These are phyloP conservation scores for Sylvia borin DNA, from an alignment of 2,797 vertebrate genomes.

Conservation along the genomic window DNA sequence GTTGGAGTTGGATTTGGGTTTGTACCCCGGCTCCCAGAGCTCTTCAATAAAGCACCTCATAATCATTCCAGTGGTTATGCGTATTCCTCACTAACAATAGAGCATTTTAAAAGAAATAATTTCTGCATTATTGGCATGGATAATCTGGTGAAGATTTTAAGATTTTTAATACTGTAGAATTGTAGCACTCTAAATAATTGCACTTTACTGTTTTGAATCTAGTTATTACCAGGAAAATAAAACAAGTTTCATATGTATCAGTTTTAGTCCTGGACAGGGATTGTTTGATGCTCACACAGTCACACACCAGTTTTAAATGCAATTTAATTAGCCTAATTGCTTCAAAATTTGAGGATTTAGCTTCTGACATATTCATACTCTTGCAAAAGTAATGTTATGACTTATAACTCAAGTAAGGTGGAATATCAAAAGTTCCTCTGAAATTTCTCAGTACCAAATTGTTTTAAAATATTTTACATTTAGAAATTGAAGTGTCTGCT, in stretches of 20 bases:
- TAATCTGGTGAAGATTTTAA: neutral
- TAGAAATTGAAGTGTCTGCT: neutral
- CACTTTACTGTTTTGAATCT: neutral
- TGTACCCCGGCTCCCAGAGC: no score
- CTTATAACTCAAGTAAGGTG: neutral
- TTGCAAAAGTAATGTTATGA: neutral
- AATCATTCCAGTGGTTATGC: no score
- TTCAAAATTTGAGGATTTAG: neutral
- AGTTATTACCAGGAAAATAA: neutral
- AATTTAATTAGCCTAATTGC: neutral
- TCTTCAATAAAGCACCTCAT: no score
- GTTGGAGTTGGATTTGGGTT: no score
- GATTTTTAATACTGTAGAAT: neutral
- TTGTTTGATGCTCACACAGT: neutral
- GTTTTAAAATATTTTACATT: neutral
- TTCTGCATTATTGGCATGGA: neutral
- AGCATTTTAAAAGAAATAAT: neutral
- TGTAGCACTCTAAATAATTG: neutral
- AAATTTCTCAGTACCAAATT: neutral
- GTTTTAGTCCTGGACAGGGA: neutral
- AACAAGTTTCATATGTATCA: neutral
- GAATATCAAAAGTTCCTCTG: neutral
- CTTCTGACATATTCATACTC: neutral
- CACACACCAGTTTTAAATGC: neutral
- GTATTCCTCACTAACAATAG: no score